Conservation (phyloP, 1,140 invertebrate species). For the Luehdorfia chinensis region DNA sequence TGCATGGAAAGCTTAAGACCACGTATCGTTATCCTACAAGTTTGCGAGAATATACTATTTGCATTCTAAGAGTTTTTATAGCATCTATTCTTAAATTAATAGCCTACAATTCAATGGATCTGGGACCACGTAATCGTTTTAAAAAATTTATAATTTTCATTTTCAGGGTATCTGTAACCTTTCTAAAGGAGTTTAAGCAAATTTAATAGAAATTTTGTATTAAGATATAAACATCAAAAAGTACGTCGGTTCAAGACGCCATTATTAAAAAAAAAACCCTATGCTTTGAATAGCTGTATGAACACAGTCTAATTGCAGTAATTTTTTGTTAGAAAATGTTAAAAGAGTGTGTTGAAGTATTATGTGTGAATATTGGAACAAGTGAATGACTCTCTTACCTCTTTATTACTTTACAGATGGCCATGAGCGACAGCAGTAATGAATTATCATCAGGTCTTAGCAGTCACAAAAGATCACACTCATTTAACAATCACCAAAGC, state of each 20-base stretch:
- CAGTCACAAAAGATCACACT: slow-evolving; percentile 81
- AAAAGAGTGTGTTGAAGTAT: background rate
- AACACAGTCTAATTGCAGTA: slow-evolving; percentile 18
- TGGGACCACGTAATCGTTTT: slow-evolving; percentile 9
- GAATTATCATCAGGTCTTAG: slow-evolving; percentile 59
- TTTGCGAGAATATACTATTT: slow-evolving; percentile 2
- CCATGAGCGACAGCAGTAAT: slow-evolving; percentile 70
- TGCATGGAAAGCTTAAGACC: slow-evolving; percentile 65
- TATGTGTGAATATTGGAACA: background rate
- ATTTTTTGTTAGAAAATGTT: slow-evolving; percentile 17
- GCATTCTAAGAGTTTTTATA: slow-evolving; percentile 2
- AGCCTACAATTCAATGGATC: background rate
- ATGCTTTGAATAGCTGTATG: slow-evolving; percentile 15
- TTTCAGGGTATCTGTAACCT: background rate
- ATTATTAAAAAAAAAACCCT: slow-evolving; percentile 3
- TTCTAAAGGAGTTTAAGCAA: background rate
- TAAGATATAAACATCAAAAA: slow-evolving; percentile 2
- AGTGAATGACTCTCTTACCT: background rate
- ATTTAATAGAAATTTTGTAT: background rate
- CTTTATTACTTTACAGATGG: slow-evolving; percentile 50
- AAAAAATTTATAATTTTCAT: background rate
- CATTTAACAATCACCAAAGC: slow-evolving; percentile 82
- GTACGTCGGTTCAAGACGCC: slow-evolving; percentile 11
- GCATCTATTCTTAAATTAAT: slow-evolving; percentile 11
- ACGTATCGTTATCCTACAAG: slow-evolving; percentile 25